phyloP scores from a whole-genome alignment of 92 coral and sea anemone species.

The Epizoanthus rinbou region DNA sequence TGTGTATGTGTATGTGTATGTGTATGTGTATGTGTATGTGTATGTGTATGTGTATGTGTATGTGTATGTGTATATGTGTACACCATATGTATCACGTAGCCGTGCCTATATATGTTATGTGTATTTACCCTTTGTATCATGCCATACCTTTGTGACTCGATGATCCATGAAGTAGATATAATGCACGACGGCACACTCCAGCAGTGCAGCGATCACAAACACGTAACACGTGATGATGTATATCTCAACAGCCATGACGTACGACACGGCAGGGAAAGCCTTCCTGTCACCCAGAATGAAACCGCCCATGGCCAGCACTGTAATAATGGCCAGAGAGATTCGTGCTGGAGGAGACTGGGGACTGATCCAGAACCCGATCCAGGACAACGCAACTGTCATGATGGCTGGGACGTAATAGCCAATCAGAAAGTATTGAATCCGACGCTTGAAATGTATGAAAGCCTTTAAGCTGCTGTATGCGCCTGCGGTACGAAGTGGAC shows the following conservation, averaged over 20 bases:
- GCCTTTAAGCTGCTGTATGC: constrained; percentile 59
- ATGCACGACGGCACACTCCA: constrained; percentile 84
- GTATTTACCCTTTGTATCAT: too few species aligned
- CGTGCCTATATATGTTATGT: too few species aligned
- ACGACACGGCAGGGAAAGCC: constrained; percentile 77
- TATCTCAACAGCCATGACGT: constrained; percentile 75
- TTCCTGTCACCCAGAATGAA: constrained; percentile 75
- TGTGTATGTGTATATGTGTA: too few species aligned
- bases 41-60: too few species aligned
- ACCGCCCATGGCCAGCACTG: constrained; percentile 78
- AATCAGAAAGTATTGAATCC: constrained; percentile 68
- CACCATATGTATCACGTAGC: too few species aligned
- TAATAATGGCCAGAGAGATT: constrained; percentile 78
- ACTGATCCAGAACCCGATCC: constrained; percentile 88
- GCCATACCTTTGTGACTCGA: constrained; percentile 27
- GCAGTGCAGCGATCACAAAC: constrained; percentile 73
- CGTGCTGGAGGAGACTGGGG: constrained; percentile 82
- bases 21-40: too few species aligned
- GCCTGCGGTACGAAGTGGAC: constrained; percentile 36
- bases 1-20: too few species aligned
- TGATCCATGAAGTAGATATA: constrained; percentile 47
- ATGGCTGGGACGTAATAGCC: constrained; percentile 78
- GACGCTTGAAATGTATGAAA: constrained; percentile 65
- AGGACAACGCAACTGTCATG: constrained; percentile 75
- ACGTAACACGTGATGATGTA: constrained; percentile 78